Evolutionary conservation across 2,888 invertebrate genomes (phyloP).

Genomic region (Girardia tigrina): DNA sequence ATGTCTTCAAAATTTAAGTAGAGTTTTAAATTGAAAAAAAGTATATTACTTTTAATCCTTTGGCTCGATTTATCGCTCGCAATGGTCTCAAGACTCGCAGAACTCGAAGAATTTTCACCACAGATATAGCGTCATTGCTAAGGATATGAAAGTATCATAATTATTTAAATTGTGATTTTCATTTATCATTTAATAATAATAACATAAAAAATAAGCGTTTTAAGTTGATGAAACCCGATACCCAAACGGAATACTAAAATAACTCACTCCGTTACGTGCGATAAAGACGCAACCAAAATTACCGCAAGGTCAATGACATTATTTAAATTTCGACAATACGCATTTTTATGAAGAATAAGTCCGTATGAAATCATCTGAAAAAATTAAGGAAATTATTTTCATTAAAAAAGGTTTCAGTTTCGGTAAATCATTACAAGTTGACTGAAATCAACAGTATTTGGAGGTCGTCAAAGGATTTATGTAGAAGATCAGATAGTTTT

Average conservation of each 20-base stretch:
- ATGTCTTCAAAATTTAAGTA: too few species aligned
- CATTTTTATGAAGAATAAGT: constrained; percentile 85
- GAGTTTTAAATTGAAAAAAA: neutral
- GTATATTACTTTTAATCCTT: constrained; percentile 78
- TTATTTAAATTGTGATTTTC: neutral
- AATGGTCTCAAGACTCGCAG: constrained; percentile 83
- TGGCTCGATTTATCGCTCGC: constrained; percentile 96
- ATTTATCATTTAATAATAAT: neutral
- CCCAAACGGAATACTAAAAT: neutral
- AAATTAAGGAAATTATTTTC: too few species aligned
- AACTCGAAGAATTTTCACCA: constrained; percentile 95
- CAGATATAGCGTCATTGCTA: constrained; percentile 60
- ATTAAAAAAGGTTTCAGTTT: too few species aligned
- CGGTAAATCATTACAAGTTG: too few species aligned
- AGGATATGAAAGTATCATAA: too few species aligned
- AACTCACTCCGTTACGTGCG: constrained; percentile 70
- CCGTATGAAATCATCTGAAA: constrained; percentile 70
- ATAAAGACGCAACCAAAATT: constrained; percentile 87
- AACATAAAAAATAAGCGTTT: neutral
- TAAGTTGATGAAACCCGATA: neutral
- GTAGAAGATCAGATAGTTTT: too few species aligned
- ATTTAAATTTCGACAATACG: constrained; percentile 94
- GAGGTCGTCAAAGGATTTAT: too few species aligned
- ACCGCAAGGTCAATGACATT: constrained; percentile 94
- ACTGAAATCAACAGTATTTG: too few species aligned